Base-by-base conservation (phyloP, 2,888 invertebrate species). In the Deilephila porcellus region DNA sequence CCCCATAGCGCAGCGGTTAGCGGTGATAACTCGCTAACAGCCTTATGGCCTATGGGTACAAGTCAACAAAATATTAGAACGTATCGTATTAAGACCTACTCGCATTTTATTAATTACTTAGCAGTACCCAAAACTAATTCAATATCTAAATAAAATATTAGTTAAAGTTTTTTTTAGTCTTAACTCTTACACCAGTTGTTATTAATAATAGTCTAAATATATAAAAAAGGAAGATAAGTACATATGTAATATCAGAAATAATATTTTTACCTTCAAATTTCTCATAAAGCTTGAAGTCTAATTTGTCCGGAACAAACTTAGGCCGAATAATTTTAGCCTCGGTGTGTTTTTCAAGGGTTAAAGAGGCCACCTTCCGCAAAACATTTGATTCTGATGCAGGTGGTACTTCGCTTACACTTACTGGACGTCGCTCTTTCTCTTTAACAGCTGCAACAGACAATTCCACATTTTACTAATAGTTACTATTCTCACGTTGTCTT, bases 251-350 rank as follows among this genome's bases (percentile, higher is more conserved):
- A 14, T 19, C 14, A 4, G 19, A n/a, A 56, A 45, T 56, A 56
- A 4, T 6, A 56, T 14, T 19, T 77, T 79, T 93, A 98, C 98
- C 98, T 97, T 98, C 98, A 93, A 98, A 98, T 92, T 98, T 98
- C 91, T 98, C 98, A 90, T 97, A 97, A 77, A 97, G 95, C 85
- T 97, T 96, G 91, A 98, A 98, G 94, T 98, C 97, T 82, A 98
- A 95, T 92, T 98, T 98, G 88, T 98, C 97, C 4, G 98, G 97
- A 75, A 98, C 97, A 88, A 97, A 97, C 89, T 97, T 97, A 60
- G 97, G 97, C 80, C 96, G 96, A 60, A 95, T 91, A 53, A 96
- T 94, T 82, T 95, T 96, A 78, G 96, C 95, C 80, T 98, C 97
- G 1, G 96, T 95, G 84, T 96, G 96, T 84, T 96, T 96, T 83